phyloP scores from a whole-genome alignment of 2,888 invertebrate species.

The Mycalesis mineus region DNA sequence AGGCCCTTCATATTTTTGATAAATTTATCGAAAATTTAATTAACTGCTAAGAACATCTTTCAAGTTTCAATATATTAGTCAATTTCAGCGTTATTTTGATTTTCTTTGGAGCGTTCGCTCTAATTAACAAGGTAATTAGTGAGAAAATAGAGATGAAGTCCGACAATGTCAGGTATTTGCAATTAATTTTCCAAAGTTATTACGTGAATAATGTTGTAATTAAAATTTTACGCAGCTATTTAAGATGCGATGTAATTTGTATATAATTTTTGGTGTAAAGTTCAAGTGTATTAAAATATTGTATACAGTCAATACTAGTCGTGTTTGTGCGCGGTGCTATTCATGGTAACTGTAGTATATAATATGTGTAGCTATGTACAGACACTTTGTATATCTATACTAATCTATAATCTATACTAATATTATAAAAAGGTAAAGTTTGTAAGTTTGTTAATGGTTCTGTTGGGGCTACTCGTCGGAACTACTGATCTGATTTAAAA shows the following conservation, averaged over 20 bases:
- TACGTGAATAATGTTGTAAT: not conserved
- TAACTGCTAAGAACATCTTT: not conserved
- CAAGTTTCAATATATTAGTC: conserved; percentile 4
- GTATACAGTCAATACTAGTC: too few relatives aligned
- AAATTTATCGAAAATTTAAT: not conserved
- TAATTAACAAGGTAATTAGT: conserved; percentile 13
- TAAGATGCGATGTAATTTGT: too few relatives aligned
- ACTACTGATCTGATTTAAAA: too few relatives aligned
- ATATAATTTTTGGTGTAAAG: not conserved
- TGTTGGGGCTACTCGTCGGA: too few relatives aligned
- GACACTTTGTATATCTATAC: too few relatives aligned
- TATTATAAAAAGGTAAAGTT: too few relatives aligned
- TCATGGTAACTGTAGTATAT: too few relatives aligned
- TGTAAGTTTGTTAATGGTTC: too few relatives aligned
- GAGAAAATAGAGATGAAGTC: conserved; percentile 10
- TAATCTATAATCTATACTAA: too few relatives aligned
- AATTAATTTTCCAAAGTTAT: conserved; percentile 7
- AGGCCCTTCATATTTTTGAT: not conserved
- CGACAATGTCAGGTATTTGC: conserved; percentile 10
- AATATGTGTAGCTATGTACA: too few relatives aligned
- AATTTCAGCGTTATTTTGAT: conserved; percentile 6
- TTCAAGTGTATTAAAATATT: not conserved
- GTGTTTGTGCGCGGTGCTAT: too few relatives aligned
- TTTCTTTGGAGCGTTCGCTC: conserved; percentile 1
- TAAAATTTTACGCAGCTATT: not conserved